Evolutionary conservation across 2,113 vertebrate species (phyloP), one percentile per base, ranked within the genome.

Genomic region (Oncorhynchus kisutch): DNA sequence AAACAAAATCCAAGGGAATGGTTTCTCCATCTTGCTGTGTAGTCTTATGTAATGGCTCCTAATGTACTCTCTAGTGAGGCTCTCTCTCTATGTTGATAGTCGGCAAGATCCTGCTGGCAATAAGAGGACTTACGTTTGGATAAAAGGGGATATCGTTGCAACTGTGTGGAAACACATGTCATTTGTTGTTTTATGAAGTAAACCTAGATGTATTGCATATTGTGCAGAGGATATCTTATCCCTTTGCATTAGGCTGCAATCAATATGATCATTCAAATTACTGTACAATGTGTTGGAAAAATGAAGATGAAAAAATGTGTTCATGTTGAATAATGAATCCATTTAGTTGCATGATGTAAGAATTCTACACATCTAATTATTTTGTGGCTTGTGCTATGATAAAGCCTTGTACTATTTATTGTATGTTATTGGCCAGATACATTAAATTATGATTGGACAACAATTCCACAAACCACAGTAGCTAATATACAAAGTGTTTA

Each of bases 51-150:
- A 80, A 81, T 82, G 20, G 77, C 82, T 84, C 18, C 78, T 45
- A 45, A 45, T 11, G 82, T 84, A 68, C 57, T 72, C 66, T 75
- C 82, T 70, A 71, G 72, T 77, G 77, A 70, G 65, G 72, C 78
- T 75, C 51, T 16, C 51, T 16, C 14, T 77, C 80, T 81, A 77
- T 81, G 75, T 80, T 83, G 81, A 72, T 83, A 67, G 79, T 85
- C 71, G 78, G 75, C 84, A 73, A 77, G 70, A 78, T 79, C 86
- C 75, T 85, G 78, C 82, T 85, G 74, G 60, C 76, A 74, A 72
- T 76, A 80, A 84, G 82, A 85, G 78, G 83, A 85, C 84, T 86
- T 81, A 85, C 57, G 79, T 67, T 45, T 49, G 29, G 70, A 80
- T 82, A 82, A 74, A 77, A 84, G 54, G 48, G 73, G 71, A 71